Evolutionary conservation across 2,797 vertebrate species (phyloP), one percentile per base, ranked within the genome.

Genomic region (Smutsia gigantea): DNA sequence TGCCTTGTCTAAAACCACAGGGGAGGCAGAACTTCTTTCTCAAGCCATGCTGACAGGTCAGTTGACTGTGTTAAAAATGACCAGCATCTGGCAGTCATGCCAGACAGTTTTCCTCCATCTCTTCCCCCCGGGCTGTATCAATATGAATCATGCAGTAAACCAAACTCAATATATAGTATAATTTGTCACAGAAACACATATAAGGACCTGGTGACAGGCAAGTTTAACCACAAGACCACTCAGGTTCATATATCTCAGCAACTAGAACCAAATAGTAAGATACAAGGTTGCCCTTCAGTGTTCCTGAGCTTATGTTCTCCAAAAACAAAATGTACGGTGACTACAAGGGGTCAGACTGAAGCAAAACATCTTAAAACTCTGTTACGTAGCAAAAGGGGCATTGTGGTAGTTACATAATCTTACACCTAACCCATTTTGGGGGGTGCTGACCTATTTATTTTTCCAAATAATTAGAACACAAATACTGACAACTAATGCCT

Each of bases 401-500:
- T 2, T 23, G 0, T 12, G 21, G 12, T 4, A 34, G 42, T 49
- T 25, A 53, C 12, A 1, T 2, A 42, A 3, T 55, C 63, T 53
- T 39, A 10, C 8, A 11, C 42, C 34, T 8, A 19, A 37, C 1
- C 29, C 34, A 15, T 68, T 49, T 34, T 11, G 51, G 46, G 9
- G 1, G 53, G 19, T 61, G 21, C 27, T 4, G 4, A 46, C 63
- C 37, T 59, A 37, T 49, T 77, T 63, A 66, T 71, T 77, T 89
- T 75, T 82, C 46, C 59, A 66, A 90, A 83, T 57, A 53, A 68
- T 84, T 87, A 53, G 31, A 79, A 94, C 55, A 63, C 34, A 39
- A 49, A 46, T 49, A 64, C 15, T 46, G 39, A 59, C 9, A 72
- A 17, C 31, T 31, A 59, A 69, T 9, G 57, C 1, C 27, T 39